Evolutionary conservation across 2,113 vertebrate species (phyloP), one percentile per base, ranked within the genome.

Genomic region (Callorhinus ursinus): DNA sequence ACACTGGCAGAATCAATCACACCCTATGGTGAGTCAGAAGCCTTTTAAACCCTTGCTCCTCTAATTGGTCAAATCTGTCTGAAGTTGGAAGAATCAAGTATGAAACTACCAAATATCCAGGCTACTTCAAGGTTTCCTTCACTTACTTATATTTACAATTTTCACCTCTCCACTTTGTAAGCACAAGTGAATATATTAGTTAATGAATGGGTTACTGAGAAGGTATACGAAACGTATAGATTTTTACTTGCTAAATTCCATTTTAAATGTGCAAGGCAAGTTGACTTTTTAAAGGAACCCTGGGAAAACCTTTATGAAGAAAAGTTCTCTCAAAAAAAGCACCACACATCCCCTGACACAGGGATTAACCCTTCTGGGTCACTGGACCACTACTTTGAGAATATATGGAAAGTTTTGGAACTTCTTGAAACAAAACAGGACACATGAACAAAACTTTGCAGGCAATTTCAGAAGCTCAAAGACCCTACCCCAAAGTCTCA

Each of bases 1-100:
- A 91, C 86, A 88, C 61, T 85, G 88, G 63, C 57, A 97, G 49
- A 96, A 97, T 95, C 86, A 91, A 76, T 91, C 76, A 94, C 42
- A 51, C 36, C 46, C 51, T 85, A 53, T 39, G 65, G 65, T 46
- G 42, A 96, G 65, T 85, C 90, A 81, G 76, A 63, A 88, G 59
- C 19, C 61, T 92, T 95, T 86, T 39, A 92, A 82, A 87, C 8
- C 24, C 19, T 87, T 46, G 33, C 76, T 85, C 36, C 71, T 42
- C 11, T 93, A 95, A 96, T 81, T 93, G 71, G 26, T 36, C 82
- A 91, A 69, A 94, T 82, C 61, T 49, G 57, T 49, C 91, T 74
- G 51, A 36, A 88, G 36, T 90, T 26, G 9, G 95, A 36, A 77
- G 31, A 61, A 93, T 36, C 71, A 81, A 71, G 26, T 71, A 31